Evolutionary conservation across 2,888 invertebrate genomes (phyloP).

Genomic region (Mayetiola destructor): DNA sequence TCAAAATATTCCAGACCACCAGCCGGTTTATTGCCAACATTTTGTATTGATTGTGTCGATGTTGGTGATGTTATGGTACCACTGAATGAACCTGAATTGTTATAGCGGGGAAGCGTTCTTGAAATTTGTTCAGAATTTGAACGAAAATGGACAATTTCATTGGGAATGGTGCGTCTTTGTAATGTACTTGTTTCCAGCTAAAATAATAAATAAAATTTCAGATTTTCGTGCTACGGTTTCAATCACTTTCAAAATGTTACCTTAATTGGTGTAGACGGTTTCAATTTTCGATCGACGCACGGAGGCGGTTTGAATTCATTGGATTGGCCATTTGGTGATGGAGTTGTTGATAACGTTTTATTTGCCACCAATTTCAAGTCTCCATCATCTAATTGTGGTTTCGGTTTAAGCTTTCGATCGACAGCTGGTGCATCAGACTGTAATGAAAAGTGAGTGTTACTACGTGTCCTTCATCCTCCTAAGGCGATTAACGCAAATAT

Average conservation of each 20-base stretch:
- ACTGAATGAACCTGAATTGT: conserved; percentile 23
- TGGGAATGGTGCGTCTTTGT: conserved; percentile 28
- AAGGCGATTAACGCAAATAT: background rate
- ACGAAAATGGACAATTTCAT: conserved; percentile 23
- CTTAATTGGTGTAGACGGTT: conserved; percentile 38
- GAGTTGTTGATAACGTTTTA: background rate
- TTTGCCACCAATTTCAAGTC: background rate
- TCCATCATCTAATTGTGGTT: conserved; percentile 19
- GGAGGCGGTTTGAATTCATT: conserved; percentile 43
- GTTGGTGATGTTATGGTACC: background rate
- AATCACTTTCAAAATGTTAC: background rate
- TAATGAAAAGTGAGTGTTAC: background rate
- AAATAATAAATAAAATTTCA: conserved; percentile 2
- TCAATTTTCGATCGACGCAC: conserved; percentile 46
- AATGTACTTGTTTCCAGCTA: conserved; percentile 21
- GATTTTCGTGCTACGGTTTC: background rate
- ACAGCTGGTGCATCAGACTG: conserved; percentile 49
- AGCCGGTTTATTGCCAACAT: conserved; percentile 20
- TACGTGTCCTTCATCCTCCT: background rate
- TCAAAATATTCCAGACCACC: conserved; percentile 66
- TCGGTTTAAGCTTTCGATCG: conserved; percentile 67
- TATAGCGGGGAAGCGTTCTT: conserved; percentile 28
- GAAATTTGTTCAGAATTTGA: conserved; percentile 24
- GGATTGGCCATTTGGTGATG: conserved; percentile 33
- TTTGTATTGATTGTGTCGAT: background rate